Evolutionary conservation across 2,797 vertebrate genomes (phyloP), one percentile per base, ranked within the genome.

Genomic region (Hypotaenidia okinawae): DNA sequence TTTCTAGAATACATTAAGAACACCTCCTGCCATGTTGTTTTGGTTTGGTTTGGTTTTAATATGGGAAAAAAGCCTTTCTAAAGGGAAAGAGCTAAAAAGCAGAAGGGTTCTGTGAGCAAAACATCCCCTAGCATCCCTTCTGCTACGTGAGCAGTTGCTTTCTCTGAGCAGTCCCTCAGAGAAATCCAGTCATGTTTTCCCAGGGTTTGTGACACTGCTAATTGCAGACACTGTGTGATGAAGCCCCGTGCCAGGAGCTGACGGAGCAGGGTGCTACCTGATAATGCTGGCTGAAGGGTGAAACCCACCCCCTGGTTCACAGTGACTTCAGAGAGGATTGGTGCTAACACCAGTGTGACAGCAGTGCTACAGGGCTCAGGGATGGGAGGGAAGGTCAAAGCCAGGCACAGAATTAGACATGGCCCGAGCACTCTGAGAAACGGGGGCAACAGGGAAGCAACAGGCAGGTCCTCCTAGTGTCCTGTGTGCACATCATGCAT

Each of bases 401-500:
- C 7, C 32, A 61, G 14, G 21, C 9, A n/a, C 11, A 12, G 37
- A 14, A 9, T 75, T 54, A 58, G 23, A 30, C 12, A 16, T 0
- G 1, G 54, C 52, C 23, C 45, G n/a, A 45, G 0, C 1, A 5
- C 10, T 62, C 59, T 51, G 25, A 87, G 49, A 80, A 94, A 35
- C 30, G 52, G 25, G 6, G 17, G 14, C 5, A 16, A 8, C 19
- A 23, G 4, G 25, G 41, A 84, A 87, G 52, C 22, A 62, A 23
- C 16, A 45, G 45, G 24, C 27, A 49, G 16, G 24, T 68, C 33
- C 52, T 80, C 41, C 27, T 22, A 30, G 22, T 1, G 45, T 28
- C 52, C 11, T 23, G 9, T 18, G 21, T 35, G 11, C 7, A 21
- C 0, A 0, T 4, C 5, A 4, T 23, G 16, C 30, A 27, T n/a